A percentile compares a stretch with the other conserved stretches of the same genome.
Conservation (phyloP, 2,797 vertebrate genomes). For the Tragelaphus oryx region DNA sequence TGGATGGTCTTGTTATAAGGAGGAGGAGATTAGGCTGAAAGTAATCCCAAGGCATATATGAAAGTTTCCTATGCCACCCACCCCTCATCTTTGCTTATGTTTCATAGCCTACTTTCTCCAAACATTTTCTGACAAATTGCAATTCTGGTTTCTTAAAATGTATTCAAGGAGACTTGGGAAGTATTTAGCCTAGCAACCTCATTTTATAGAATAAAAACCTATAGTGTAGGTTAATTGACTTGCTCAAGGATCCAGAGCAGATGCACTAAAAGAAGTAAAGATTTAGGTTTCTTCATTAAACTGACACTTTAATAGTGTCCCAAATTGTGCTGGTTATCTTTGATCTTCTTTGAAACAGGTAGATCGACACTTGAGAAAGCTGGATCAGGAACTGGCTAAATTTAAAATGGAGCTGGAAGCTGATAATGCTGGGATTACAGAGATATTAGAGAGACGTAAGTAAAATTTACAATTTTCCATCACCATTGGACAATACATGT, state of each 20-base stretch:
- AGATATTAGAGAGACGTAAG: conserved; percentile 97
- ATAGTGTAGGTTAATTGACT: conserved; percentile 25
- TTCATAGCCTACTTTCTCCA: not conserved
- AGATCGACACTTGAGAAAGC: conserved; percentile 96
- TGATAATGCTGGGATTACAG: conserved; percentile 98
- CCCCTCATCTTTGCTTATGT: not conserved
- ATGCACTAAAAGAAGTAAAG: conserved; percentile 25
- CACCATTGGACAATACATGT: not conserved
- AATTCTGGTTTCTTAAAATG: conserved; percentile 36
- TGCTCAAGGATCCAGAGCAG: not conserved
- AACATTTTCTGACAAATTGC: conserved; percentile 26
- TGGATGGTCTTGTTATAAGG: not conserved
- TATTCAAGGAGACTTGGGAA: not conserved
- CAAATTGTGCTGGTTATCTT: conserved; percentile 63
- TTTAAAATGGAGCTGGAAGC: conserved; percentile 99
- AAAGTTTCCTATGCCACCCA: not conserved
- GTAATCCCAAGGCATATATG: not conserved
- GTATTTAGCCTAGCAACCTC: not conserved
- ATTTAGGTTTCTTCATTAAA: conserved; percentile 46
- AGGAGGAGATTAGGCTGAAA: not conserved
- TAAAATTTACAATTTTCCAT: conserved; percentile 68
- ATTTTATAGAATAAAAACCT: conserved; percentile 21
- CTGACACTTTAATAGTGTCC: conserved; percentile 50
- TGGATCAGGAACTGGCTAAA: conserved; percentile 98
- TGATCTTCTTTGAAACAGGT: conserved; percentile 85